Conservation (phyloP, 2,113 vertebrate species). For the Pachycephala philippinensis region DNA sequence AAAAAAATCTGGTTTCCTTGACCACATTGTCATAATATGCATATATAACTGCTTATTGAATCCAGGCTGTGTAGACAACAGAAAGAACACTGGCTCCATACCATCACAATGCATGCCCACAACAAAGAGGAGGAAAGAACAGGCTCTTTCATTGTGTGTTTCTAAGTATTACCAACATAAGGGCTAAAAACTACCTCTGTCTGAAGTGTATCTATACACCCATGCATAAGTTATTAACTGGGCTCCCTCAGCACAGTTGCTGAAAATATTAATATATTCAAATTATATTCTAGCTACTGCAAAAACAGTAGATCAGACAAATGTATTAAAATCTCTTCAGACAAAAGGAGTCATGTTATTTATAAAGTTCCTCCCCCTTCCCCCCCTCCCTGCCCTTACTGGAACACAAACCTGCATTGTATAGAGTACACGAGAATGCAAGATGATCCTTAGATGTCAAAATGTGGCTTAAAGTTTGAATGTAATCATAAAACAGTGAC, state of each 20-base stretch:
- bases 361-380: constrained; percentile 42
- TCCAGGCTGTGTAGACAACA: constrained; percentile 88
- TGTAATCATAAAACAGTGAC: constrained; percentile 50
- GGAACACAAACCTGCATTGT: constrained; percentile 56
- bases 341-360: constrained; percentile 65
- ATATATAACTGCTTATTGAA: constrained; percentile 93
- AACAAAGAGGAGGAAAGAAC: constrained; percentile 87
- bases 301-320: constrained; percentile 73
- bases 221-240: constrained; percentile 79
- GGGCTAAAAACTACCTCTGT: constrained; percentile 80
- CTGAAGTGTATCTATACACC: constrained; percentile 74
- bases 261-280: constrained; percentile 83
- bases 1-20: constrained; percentile 86
- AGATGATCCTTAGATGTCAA: constrained; percentile 48
- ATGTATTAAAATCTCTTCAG: constrained; percentile 71
- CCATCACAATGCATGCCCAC: constrained; percentile 87
- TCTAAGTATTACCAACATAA: constrained; percentile 78
- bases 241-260: constrained; percentile 70
- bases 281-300: constrained; percentile 77
- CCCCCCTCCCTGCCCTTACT: not conserved
- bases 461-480: constrained; percentile 47
- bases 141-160: constrained; percentile 83
- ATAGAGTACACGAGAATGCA: constrained; percentile 1
- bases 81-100: constrained; percentile 83
- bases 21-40: constrained; percentile 91